Evolutionary conservation across 2,797 vertebrate genomes (phyloP), one percentile per base, ranked within the genome.

Genomic region (Yasuhikotakia modesta): DNA sequence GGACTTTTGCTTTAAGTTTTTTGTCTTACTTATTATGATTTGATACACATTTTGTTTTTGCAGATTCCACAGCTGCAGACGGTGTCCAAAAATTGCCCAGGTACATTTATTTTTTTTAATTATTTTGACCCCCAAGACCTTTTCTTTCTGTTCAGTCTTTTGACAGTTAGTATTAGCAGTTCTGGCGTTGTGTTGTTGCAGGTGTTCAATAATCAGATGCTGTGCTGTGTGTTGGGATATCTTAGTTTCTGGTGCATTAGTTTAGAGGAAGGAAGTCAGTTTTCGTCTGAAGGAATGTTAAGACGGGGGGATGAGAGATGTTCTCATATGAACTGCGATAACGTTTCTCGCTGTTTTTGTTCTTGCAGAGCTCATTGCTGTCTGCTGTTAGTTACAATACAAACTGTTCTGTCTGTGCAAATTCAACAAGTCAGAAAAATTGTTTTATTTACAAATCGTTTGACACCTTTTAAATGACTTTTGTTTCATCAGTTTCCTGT

Each of bases 81-180:
- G 91, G 86, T 90, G 93, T 82, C 87, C 84, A 90, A 88, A 90
- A 92, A 90, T 84, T 90, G 87, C 90, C 90, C 91, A 95, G 91
- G 94, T 94, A 90, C 91, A 27, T 27, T 27, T 2, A 27, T 27
- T 27, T 27, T 77, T 80, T 81, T 73, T 81, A n/a, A 83, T 72
- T 76, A 13, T 86, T 86, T 86, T 86, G 6, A 76, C 63, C 76
- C 73, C 81, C 24, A 30, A 73, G 70, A 76, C 32, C 66, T 13
- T 80, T 85, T 39, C 64, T 17, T 32, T 32, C 32, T 35, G 4
- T 35, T 32, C 32, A 5, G 3, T 35, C 32, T 35, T 7, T 4
- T 35, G 4, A 35, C 32, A 35, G 6, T 39, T 39, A 55, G 58
- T 14, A n/a, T 39, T 39, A n/a, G n/a, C 1, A 1, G 64, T 64